Evolutionary conservation across 2,797 vertebrate genomes (phyloP).

Genomic region (Ibycter americanus): DNA sequence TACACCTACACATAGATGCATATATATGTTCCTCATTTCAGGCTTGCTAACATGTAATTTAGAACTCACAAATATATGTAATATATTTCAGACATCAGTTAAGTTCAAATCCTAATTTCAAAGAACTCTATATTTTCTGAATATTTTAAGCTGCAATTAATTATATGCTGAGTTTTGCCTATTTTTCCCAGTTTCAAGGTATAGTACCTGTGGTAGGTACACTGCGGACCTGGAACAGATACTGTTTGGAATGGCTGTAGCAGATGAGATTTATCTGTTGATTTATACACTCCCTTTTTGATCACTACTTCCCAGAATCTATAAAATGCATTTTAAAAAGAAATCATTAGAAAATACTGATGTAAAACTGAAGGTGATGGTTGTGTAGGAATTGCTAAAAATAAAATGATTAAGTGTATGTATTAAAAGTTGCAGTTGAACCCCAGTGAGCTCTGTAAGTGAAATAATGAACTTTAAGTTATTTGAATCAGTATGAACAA

Average conservation of each 20-base stretch:
- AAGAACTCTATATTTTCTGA: not conserved
- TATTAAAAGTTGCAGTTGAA: not conserved
- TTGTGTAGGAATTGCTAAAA: not conserved
- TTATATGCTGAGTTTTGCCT: not conserved
- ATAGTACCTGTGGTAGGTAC: not conserved
- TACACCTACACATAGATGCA: not conserved
- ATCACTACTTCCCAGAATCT: not conserved
- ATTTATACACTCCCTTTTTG: not conserved
- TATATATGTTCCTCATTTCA: not conserved
- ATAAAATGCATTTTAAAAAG: not conserved
- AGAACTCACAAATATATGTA: not conserved
- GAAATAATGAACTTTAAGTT: not conserved
- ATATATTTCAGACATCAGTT: not conserved
- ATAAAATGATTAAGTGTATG: not conserved
- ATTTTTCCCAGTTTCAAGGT: not conserved
- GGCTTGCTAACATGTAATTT: not conserved
- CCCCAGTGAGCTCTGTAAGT: not conserved
- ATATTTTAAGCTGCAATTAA: not conserved
- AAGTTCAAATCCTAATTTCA: not conserved
- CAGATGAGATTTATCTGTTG: not conserved
- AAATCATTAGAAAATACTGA: not conserved
- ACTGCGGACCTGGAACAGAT: not conserved
- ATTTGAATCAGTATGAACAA: not conserved
- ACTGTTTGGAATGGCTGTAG: not conserved
- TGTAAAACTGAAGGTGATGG: not conserved